These are phyloP conservation scores for Noctua fimbriata DNA, from an alignment of 2,888 invertebrate species.

Conservation along the genomic window DNA sequence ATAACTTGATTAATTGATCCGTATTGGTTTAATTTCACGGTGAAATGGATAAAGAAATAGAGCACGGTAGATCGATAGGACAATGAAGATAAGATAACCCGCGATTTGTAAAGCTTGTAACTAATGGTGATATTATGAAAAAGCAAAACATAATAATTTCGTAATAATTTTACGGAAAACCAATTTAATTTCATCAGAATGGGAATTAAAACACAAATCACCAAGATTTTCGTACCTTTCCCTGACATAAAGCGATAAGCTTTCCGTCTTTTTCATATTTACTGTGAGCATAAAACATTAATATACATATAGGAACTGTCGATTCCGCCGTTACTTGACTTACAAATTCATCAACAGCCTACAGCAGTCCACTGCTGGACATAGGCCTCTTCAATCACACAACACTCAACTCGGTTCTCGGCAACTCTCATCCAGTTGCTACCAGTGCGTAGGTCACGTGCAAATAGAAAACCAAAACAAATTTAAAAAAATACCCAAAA, in stretches of 20 bases:
- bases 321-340: background rate
- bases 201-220: background rate
- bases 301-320: background rate
- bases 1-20: constrained; percentile 57
- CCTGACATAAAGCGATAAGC: background rate
- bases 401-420: too few relatives aligned
- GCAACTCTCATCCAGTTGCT: too few relatives aligned
- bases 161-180: background rate
- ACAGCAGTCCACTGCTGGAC: too few relatives aligned
- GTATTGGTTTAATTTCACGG: constrained; percentile 47
- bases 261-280: background rate
- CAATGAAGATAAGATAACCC: constrained; percentile 1
- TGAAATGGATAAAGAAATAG: constrained; percentile 25
- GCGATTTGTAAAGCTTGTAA: background rate
- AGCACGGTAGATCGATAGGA: constrained; percentile 18
- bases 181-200: background rate
- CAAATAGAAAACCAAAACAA: background rate
- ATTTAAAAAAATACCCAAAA: background rate
- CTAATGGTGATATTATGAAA: background rate
- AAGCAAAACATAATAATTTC: background rate
- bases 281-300: background rate
- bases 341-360: background rate
- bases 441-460: too few relatives aligned
- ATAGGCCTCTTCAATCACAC: too few relatives aligned
- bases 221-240: background rate